Conservation (phyloP, 2,888 invertebrate species). For the Flexamia atlantica region DNA sequence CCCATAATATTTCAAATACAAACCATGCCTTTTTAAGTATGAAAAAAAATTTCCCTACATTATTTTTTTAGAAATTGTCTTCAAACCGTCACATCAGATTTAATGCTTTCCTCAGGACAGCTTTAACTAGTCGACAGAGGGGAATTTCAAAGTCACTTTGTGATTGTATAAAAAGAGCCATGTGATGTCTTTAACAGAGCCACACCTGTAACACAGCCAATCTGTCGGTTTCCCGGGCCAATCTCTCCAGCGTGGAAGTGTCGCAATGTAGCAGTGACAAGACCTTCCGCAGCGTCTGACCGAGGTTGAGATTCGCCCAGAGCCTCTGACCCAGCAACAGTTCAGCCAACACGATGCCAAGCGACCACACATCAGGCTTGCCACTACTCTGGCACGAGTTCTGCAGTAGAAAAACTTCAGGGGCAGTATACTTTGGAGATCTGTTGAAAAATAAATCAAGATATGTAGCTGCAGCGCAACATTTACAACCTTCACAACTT, state of each 20-base stretch:
- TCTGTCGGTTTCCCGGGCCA: slow-evolving; percentile 88
- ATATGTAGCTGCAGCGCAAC: too few species aligned
- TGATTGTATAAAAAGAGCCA: too few species aligned
- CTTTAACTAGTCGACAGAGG: too few species aligned
- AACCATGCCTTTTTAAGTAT: too few species aligned
- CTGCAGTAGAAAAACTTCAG: slow-evolving; percentile 85
- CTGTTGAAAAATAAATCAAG: slow-evolving; percentile 75
- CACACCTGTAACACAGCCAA: slow-evolving; percentile 81
- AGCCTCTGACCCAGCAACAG: slow-evolving; percentile 83
- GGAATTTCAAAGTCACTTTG: too few species aligned
- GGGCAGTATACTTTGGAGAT: slow-evolving; percentile 87
- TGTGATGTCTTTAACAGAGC: too few species aligned
- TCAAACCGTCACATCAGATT: too few species aligned
- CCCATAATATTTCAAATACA: too few species aligned
- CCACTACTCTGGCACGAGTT: slow-evolving; percentile 82
- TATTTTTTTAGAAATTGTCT: too few species aligned
- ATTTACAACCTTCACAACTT: too few species aligned
- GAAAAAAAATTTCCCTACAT: too few species aligned
- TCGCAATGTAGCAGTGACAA: slow-evolving; percentile 83
- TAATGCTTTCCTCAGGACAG: too few species aligned
- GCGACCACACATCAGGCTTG: slow-evolving; percentile 95
- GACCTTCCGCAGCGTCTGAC: slow-evolving; percentile 86
- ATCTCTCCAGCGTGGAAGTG: slow-evolving; percentile 81
- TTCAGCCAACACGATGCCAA: slow-evolving; percentile 94
- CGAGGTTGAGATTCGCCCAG: slow-evolving; percentile 86